Percentiles rank a stretch among this genome's conserved stretches.
Conservation (phyloP, 2,888 invertebrate species). For the Rosalia funebris region DNA sequence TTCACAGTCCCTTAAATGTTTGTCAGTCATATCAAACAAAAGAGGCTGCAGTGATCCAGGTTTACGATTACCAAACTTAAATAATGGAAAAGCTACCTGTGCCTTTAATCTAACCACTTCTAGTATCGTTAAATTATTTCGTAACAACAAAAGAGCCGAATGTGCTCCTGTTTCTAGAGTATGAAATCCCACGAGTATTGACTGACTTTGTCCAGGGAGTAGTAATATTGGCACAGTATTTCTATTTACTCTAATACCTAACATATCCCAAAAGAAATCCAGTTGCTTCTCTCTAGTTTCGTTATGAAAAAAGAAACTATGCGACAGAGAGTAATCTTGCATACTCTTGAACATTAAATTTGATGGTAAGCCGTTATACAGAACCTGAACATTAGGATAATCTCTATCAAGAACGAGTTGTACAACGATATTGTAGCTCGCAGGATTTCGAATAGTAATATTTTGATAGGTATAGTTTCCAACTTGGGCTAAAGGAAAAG, state of each 20-base stretch:
- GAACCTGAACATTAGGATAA: conserved; percentile 71
- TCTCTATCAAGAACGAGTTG: conserved; percentile 76
- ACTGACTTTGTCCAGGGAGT: conserved; percentile 68
- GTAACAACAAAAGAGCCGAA: conserved; percentile 69
- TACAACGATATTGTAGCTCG: conserved; percentile 74
- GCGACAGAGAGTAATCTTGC: conserved; percentile 25
- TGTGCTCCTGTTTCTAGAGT: conserved; percentile 63
- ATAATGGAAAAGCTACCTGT: conserved; percentile 85
- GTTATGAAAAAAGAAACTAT: conserved; percentile 46
- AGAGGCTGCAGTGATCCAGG: conserved; percentile 81
- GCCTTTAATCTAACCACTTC: conserved; percentile 87
- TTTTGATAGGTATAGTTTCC: conserved; percentile 74
- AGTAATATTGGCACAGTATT: conserved; percentile 69
- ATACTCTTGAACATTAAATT: conserved; percentile 52
- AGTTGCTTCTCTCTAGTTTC: conserved; percentile 29
- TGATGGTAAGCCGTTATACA: conserved; percentile 66
- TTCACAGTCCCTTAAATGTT: conserved; percentile 70
- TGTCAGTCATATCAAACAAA: conserved; percentile 79
- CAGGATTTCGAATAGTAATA: conserved; percentile 79
- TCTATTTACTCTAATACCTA: conserved; percentile 59
- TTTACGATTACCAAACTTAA: conserved; percentile 88
- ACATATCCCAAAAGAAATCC: conserved; percentile 41
- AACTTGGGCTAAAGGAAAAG: conserved; percentile 79
- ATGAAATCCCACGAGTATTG: conserved; percentile 65
- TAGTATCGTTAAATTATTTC: conserved; percentile 93